A percentile compares a stretch with the other conserved stretches of the same genome.
Conservation (phyloP, 2,888 invertebrate genomes). For the Hedya salicella region DNA sequence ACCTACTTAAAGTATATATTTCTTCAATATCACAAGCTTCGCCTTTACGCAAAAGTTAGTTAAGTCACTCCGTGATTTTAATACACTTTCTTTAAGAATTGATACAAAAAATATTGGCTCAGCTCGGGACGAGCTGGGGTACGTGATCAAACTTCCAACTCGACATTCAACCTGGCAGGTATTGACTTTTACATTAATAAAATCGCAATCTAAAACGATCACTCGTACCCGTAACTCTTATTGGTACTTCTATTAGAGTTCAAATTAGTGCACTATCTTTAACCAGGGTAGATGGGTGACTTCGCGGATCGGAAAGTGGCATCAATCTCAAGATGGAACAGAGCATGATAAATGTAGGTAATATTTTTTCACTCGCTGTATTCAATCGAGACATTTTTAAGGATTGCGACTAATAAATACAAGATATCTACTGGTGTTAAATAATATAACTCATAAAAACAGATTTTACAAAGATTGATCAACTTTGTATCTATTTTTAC, state of each 20-base stretch:
- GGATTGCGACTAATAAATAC: too few relatives aligned
- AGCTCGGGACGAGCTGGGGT: conserved; percentile 47
- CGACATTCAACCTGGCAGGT: conserved; percentile 40
- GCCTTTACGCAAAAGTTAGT: conserved; percentile 46
- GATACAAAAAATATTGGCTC: conserved; percentile 58
- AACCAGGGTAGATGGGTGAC: not conserved
- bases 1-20: not conserved
- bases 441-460: too few relatives aligned
- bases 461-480: too few relatives aligned
- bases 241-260: not conserved
- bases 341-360: not conserved
- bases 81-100: conserved; percentile 57
- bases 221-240: not conserved
- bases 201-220: conserved; percentile 10
- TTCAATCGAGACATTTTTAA: not conserved
- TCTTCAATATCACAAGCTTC: not conserved
- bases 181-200: conserved; percentile 45
- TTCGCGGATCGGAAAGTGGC: not conserved
- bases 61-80: conserved; percentile 56
- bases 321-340: conserved; percentile 1
- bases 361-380: not conserved
- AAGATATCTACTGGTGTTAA: too few relatives aligned
- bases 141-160: conserved; percentile 56
- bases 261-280: not conserved
- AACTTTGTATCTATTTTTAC: too few relatives aligned